A percentile compares a stretch with the other conserved stretches of the same genome.
Evolutionary conservation across 2,888 invertebrate genomes (phyloP).

Genomic region (Watsonalla cultraria): DNA sequence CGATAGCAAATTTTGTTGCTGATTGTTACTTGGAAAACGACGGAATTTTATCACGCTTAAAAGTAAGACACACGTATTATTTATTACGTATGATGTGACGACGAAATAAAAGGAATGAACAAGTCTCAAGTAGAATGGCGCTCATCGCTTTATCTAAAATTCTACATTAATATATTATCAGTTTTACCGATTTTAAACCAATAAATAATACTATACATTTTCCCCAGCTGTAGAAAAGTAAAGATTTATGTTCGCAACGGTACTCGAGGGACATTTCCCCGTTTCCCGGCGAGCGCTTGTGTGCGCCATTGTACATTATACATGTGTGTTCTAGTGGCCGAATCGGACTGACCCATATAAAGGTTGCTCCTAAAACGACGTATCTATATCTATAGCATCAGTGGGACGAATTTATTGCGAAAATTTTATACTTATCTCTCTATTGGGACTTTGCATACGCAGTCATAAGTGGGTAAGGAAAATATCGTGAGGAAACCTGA

Average conservation of each 20-base stretch:
- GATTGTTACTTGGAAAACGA: neutral
- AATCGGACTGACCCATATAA: conserved; percentile 37
- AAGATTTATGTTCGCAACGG: conserved; percentile 14
- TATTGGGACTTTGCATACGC: too few species aligned
- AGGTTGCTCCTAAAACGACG: neutral
- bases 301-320: conserved; percentile 11
- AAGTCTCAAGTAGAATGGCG: too few species aligned
- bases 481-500: too few species aligned
- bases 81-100: too few species aligned
- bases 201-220: neutral
- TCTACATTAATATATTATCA: too few species aligned
- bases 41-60: too few species aligned
- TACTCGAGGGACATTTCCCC: conserved; percentile 22
- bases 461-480: too few species aligned
- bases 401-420: neutral
- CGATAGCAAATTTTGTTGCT: neutral
- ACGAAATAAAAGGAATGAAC: too few species aligned
- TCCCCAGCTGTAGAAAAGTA: neutral
- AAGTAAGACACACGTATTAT: too few species aligned
- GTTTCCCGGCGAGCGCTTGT: conserved; percentile 18
- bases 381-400: neutral
- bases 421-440: too few species aligned
- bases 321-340: conserved; percentile 42
- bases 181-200: neutral
- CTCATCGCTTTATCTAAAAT: too few species aligned